Percentiles rank a stretch among this genome's conserved stretches.
Conservation (phyloP, 2,113 vertebrate species). For the Thalassarche chlororhynchos region DNA sequence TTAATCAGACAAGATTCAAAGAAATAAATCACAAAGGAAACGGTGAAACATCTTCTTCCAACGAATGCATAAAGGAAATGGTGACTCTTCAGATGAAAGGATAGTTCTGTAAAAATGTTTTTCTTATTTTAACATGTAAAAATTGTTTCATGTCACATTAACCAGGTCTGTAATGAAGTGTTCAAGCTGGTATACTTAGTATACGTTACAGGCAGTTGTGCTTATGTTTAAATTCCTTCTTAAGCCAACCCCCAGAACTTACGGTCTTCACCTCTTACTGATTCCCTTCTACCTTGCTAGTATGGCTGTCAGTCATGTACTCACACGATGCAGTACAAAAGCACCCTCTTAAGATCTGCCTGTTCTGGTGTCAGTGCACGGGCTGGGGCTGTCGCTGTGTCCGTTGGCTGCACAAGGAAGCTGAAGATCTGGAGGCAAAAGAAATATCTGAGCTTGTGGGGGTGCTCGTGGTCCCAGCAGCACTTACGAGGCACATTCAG, state of each 20-base stretch:
- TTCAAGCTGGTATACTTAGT: neutral
- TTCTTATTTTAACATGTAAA: neutral
- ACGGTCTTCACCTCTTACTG: neutral
- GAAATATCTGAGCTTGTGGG: neutral
- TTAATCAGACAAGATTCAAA: conserved; percentile 18
- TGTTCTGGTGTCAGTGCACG: neutral
- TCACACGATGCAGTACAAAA: neutral
- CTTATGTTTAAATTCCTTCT: neutral
- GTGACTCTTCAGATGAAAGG: neutral
- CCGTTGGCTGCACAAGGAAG: neutral
- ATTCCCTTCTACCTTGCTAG: neutral
- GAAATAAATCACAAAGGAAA: conserved; percentile 14
- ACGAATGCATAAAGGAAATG: neutral
- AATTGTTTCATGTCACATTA: neutral
- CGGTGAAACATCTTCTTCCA: neutral
- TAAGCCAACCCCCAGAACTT: neutral
- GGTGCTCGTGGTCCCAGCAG: neutral
- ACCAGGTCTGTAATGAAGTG: neutral
- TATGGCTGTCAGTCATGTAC: neutral
- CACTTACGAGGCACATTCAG: accelerated
- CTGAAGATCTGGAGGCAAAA: neutral
- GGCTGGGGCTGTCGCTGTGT: neutral
- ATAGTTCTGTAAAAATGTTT: neutral
- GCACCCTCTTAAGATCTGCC: neutral
- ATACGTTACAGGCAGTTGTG: neutral